Percentiles rank a stretch among this genome's conserved stretches.
Conservation (phyloP, 2,888 invertebrate species). For the Himalopsyche japonica region DNA sequence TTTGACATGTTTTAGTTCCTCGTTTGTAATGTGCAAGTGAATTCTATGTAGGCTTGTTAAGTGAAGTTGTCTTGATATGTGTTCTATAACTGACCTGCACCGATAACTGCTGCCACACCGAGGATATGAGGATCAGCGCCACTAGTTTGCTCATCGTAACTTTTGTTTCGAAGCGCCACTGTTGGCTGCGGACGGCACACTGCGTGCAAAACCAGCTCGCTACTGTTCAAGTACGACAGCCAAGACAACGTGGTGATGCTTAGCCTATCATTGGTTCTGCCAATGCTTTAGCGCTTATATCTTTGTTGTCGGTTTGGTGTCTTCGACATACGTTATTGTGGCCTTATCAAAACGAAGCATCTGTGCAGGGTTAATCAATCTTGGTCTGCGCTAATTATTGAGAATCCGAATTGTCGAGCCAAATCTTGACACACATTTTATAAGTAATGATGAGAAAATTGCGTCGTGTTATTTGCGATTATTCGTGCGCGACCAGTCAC, state of each 20-base stretch:
- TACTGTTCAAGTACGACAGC: background rate
- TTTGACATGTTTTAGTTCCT: too few relatives aligned
- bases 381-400: background rate
- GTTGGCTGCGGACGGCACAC: background rate
- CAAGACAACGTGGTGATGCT: background rate
- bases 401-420: too few relatives aligned
- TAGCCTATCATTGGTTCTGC: background rate
- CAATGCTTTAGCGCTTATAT: background rate
- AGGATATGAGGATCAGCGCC: background rate
- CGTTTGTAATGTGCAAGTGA: too few relatives aligned
- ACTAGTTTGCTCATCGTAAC: background rate
- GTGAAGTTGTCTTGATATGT: background rate
- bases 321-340: background rate
- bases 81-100: background rate
- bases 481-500: too few relatives aligned
- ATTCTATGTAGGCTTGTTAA: too few relatives aligned
- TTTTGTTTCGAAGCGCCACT: background rate
- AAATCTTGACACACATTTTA: too few relatives aligned
- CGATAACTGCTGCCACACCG: background rate
- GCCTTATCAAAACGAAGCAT: background rate
- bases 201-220: background rate
- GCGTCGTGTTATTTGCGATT: too few relatives aligned
- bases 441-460: too few relatives aligned
- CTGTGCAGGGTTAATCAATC: background rate
- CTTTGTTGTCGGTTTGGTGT: background rate